Percentiles rank a stretch among this genome's conserved stretches.
phyloP scores from a whole-genome alignment of 1,140 invertebrate genomes.

The Sycophila sp. region DNA sequence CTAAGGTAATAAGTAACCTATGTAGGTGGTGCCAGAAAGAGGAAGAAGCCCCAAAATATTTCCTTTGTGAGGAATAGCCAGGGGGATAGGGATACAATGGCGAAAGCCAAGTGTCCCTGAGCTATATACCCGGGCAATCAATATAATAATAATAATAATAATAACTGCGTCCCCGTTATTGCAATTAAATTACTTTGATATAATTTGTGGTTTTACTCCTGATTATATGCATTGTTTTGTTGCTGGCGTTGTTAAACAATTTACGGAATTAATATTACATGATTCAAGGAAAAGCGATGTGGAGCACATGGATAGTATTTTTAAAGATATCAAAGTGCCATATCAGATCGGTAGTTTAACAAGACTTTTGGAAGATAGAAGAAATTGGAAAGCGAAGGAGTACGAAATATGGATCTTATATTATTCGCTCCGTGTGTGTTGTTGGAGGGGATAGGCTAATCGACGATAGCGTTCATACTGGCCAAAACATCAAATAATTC shows the following conservation, averaged over 20 bases:
- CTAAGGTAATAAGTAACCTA: too few relatives aligned
- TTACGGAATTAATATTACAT: not conserved
- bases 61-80: too few relatives aligned
- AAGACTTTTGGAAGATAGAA: not conserved
- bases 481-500: not conserved
- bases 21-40: too few relatives aligned
- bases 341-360: not conserved
- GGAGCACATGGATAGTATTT: not conserved
- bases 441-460: not conserved
- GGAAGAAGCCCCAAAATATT: too few relatives aligned
- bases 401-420: constrained; percentile 9
- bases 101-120: too few relatives aligned
- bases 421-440: constrained; percentile 1
- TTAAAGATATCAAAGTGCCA: not conserved
- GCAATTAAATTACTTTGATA: too few relatives aligned
- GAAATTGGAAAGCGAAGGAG: not conserved
- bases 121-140: too few relatives aligned
- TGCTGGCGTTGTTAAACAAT: not conserved
- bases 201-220: not conserved
- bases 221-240: not conserved
- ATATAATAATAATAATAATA: too few relatives aligned
- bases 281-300: not conserved
- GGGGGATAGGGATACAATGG: too few relatives aligned
- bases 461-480: not conserved
- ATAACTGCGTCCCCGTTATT: too few relatives aligned